These are phyloP conservation scores for Epizoanthus fatuus DNA, from an alignment of 92 coral and sea anemone species.

Conservation along the genomic window DNA sequence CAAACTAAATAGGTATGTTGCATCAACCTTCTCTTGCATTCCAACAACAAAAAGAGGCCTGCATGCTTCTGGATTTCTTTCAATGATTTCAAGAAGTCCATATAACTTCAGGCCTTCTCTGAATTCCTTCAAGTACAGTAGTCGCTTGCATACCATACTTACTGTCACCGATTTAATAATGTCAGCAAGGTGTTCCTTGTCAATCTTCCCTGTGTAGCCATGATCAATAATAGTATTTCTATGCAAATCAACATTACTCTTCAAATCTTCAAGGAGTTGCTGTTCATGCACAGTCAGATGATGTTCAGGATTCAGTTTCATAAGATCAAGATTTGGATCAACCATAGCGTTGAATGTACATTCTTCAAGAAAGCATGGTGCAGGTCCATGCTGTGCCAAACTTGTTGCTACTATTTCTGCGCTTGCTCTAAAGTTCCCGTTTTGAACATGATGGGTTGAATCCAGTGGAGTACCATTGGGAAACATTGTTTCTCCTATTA, in stretches of 20 bases:
- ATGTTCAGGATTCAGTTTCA: constrained; percentile 31
- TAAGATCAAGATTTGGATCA: constrained; percentile 30
- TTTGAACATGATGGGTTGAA: neutral
- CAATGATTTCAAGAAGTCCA: constrained; percentile 21
- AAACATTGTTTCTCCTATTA: neutral
- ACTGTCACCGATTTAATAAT: constrained; percentile 62
- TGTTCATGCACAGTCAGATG: constrained; percentile 41
- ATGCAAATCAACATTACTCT: constrained; percentile 21
- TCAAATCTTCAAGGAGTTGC: constrained; percentile 33
- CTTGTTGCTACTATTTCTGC: constrained; percentile 39
- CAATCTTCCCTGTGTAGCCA: constrained; percentile 56
- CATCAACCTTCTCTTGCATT: constrained; percentile 27
- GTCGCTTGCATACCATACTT: constrained; percentile 68
- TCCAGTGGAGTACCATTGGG: neutral
- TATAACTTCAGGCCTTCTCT: constrained; percentile 40
- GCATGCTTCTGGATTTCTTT: constrained; percentile 31
- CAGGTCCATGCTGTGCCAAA: constrained; percentile 78
- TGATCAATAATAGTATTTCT: constrained; percentile 42
- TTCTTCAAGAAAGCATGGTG: constrained; percentile 69
- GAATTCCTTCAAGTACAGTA: constrained; percentile 45
- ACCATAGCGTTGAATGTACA: constrained; percentile 71
- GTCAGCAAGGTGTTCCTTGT: constrained; percentile 21
- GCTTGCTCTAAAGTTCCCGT: too few relatives aligned
- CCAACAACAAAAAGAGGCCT: constrained; percentile 60
- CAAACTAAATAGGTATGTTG: constrained; percentile 32